Percentiles rank a stretch among this genome's conserved stretches.
These are phyloP conservation scores for Pardosa pseudoannulata DNA, from an alignment of 2,888 invertebrate species.

Conservation along the genomic window DNA sequence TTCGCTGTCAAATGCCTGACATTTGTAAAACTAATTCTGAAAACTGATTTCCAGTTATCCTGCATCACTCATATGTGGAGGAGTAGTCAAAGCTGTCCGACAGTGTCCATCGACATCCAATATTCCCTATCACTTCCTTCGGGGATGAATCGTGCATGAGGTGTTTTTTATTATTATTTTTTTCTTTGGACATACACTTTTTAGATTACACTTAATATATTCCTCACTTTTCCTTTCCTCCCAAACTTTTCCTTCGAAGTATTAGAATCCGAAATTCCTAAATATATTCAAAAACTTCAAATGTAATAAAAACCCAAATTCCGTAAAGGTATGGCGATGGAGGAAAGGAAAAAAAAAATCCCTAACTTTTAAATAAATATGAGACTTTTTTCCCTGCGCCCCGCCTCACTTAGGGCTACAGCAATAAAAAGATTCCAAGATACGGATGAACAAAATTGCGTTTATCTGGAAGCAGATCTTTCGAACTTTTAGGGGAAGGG, in stretches of 20 bases:
- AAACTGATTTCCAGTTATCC: neutral
- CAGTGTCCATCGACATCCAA: neutral
- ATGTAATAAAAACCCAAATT: slow-evolving; percentile 25
- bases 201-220: neutral
- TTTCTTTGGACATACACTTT: neutral
- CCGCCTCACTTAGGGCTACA: slow-evolving; percentile 61
- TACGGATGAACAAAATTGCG: slow-evolving; percentile 65
- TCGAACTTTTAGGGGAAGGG: slow-evolving; percentile 8
- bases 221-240: neutral
- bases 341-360: slow-evolving; percentile 22
- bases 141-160: neutral
- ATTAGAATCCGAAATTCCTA: slow-evolving; percentile 25
- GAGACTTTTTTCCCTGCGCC: slow-evolving; percentile 22
- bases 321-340: neutral
- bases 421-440: slow-evolving; percentile 72
- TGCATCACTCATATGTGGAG: neutral
- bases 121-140: neutral
- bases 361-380: slow-evolving; percentile 68
- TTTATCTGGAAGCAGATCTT: slow-evolving; percentile 44
- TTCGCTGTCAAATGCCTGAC: neutral
- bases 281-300: slow-evolving; percentile 30
- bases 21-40: neutral
- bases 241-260: slow-evolving; percentile 7
- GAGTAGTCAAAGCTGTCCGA: neutral
- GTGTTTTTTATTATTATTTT: neutral